Conservation (phyloP, 2,113 vertebrate genomes). For the Petroica traversi region DNA sequence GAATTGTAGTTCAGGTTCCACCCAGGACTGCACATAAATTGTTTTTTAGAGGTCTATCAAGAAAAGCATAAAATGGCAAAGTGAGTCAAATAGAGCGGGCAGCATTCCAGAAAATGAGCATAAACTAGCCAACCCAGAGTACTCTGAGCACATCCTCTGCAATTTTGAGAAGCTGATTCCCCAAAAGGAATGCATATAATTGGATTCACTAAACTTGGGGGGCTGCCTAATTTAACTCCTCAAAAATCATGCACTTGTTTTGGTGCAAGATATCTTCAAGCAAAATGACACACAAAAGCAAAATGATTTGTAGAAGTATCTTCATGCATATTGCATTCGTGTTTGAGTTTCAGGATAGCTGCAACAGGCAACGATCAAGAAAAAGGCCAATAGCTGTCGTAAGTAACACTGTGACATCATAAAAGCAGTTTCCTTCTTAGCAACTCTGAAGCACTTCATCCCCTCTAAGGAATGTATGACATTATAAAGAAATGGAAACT, state of each 20-base stretch:
- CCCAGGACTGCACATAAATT: not conserved
- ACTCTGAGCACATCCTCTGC: not conserved
- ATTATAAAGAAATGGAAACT: constrained; percentile 3
- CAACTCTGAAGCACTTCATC: constrained; percentile 15
- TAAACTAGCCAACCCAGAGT: not conserved
- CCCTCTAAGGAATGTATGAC: not conserved
- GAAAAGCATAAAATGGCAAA: constrained; percentile 37
- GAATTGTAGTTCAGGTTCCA: not conserved
- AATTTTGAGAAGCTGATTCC: not conserved
- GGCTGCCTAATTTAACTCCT: not conserved
- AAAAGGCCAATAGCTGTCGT: not conserved
- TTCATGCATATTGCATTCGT: not conserved
- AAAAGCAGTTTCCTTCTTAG: constrained; percentile 14
- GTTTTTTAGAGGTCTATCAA: constrained; percentile 40
- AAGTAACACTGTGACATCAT: not conserved
- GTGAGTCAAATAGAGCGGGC: not conserved
- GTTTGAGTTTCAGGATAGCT: not conserved
- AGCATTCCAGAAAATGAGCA: not conserved
- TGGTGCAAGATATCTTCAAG: not conserved
- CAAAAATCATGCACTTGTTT: not conserved
- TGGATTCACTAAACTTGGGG: not conserved
- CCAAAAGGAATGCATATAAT: not conserved
- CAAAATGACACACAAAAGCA: not conserved
- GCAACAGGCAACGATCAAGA: not conserved
- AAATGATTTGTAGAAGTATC: not conserved